Conservation (phyloP, 2,113 vertebrate species). For the Recurvirostra avosetta region DNA sequence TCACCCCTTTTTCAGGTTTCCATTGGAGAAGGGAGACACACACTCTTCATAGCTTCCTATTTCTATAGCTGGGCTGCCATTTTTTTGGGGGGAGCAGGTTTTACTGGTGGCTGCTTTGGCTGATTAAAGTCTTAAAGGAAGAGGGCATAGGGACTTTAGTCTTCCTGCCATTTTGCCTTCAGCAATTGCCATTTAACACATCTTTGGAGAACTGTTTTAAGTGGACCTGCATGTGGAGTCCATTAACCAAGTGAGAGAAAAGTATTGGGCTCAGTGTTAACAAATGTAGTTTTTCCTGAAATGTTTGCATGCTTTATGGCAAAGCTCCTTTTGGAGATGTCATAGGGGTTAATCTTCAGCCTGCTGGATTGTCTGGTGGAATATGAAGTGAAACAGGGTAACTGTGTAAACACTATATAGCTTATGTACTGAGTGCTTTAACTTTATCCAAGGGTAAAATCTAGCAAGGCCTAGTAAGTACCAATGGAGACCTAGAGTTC, state of each 20-base stretch:
- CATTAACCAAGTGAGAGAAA: neutral
- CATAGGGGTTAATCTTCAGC: neutral
- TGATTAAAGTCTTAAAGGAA: neutral
- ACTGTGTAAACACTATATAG: neutral
- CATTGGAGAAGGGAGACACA: neutral
- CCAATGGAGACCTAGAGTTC: fast-evolving
- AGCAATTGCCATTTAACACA: neutral
- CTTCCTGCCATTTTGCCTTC: neutral
- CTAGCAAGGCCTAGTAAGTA: neutral
- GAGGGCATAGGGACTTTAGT: neutral
- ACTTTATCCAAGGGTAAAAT: neutral
- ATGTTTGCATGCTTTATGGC: neutral
- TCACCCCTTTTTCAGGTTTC: neutral
- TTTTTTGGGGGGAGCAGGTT: neutral
- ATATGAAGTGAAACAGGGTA: neutral
- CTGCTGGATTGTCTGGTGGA: neutral
- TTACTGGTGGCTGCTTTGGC: neutral
- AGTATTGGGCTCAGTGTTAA: neutral
- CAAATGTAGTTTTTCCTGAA: neutral
- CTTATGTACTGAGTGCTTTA: neutral
- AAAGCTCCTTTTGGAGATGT: neutral
- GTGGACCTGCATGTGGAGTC: neutral
- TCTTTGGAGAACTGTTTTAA: neutral
- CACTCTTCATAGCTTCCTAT: neutral
- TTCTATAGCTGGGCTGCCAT: neutral